Percentiles rank a stretch among this genome's conserved stretches.
Evolutionary conservation across 2,113 vertebrate genomes (phyloP).

Genomic region (Hippoglossus stenolepis): DNA sequence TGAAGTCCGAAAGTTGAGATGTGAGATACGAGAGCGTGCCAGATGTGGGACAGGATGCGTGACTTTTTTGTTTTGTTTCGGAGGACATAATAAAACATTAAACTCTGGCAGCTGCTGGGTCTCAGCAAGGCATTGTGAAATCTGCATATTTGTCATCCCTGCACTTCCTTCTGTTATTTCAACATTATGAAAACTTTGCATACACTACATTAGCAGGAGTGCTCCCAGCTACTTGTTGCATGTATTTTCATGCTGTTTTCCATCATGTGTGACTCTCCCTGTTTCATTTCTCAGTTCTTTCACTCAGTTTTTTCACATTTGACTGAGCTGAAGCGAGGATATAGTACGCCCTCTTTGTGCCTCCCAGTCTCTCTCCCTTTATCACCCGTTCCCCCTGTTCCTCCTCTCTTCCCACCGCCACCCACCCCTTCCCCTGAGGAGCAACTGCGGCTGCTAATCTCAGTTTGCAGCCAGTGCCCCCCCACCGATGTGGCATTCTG

Average conservation of each 20-base stretch:
- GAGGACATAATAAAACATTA: conserved; percentile 36
- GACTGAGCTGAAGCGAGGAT: conserved; percentile 18
- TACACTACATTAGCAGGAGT: background rate
- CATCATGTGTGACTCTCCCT: background rate
- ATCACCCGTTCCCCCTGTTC: conserved; percentile 30
- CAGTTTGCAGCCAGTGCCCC: conserved; percentile 69
- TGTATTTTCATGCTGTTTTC: conserved; percentile 1
- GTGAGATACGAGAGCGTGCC: conserved; percentile 21
- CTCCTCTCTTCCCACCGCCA: conserved; percentile 3
- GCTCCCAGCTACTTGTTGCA: background rate
- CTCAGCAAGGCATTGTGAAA: conserved; percentile 23
- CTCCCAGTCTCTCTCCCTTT: conserved; percentile 34
- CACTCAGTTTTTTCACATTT: conserved; percentile 30
- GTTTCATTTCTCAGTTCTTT: conserved; percentile 1
- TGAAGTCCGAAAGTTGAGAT: conserved; percentile 29
- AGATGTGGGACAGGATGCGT: conserved; percentile 46
- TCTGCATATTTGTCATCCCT: conserved; percentile 9
- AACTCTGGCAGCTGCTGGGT: conserved; percentile 30
- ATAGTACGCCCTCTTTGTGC: conserved; percentile 16
- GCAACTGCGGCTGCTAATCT: conserved; percentile 70
- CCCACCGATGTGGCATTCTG: conserved; percentile 60
- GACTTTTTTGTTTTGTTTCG: conserved; percentile 6
- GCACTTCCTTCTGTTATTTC: background rate
- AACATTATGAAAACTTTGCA: background rate
- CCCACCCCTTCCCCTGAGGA: conserved; percentile 40